Evolutionary conservation across 2,113 vertebrate species (phyloP), one percentile per base, ranked within the genome.

Genomic region (Dipodomys stephensi): DNA sequence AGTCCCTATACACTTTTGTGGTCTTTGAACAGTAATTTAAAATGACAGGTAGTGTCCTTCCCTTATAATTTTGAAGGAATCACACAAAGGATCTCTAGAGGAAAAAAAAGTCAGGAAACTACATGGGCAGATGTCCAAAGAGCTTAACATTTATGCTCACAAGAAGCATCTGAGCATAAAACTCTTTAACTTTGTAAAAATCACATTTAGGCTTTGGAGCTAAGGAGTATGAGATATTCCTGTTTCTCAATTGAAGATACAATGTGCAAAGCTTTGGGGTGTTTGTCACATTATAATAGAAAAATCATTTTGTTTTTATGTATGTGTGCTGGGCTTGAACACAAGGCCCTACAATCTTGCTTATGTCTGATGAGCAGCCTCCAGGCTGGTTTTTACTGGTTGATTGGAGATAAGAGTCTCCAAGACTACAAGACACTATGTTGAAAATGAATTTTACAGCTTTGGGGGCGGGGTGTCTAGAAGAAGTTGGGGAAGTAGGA

Each of bases 1-100:
- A 96, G 92, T 30, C 87, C 83, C 78, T 39, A 28, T 30, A 78
- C 87, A 93, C 88, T 88, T 94, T 39, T 92, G 94, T 92, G 86
- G 71, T 95, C 95, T 95, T 88, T 35, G 23, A 35, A 32, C 2
- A 64, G 71, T 94, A 96, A 98, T 93, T 53, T 82, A 83, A 97
- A 95, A 91, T 94, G 97, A 96, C 97, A 95, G 39, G 32, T 90
- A 57, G 69, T 92, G 69, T 91, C 84, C 49, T 92, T 93, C 90
- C 84, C 87, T 96, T 91, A 15, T 4, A 60, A 73, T 74, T 90
- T 25, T 93, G 88, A 92, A 95, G 85, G 49, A 94, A 88, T 60
- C n/a, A 83, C 91, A 87, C 78, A 74, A 73, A 69, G 65, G 78
- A 93, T 87, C 85, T 90, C 81, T 53, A 35, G 2, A 69, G 71